phyloP scores from a whole-genome alignment of 2,113 vertebrate genomes.

The Meriones unguiculatus region DNA sequence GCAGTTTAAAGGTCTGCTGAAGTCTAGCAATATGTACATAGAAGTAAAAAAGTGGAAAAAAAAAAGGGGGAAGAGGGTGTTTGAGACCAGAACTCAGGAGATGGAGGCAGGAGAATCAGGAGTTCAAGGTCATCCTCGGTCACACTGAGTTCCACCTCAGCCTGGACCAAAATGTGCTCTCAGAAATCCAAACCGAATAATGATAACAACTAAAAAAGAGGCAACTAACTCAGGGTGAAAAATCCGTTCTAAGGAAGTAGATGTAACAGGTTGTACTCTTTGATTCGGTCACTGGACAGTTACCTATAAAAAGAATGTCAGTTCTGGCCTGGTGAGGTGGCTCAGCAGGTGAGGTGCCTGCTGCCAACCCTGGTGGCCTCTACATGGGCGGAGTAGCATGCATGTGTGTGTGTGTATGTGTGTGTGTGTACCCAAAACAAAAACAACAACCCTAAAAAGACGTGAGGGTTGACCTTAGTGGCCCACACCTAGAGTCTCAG shows the following conservation, averaged over 20 bases:
- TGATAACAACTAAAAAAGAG: not conserved
- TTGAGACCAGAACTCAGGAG: not conserved
- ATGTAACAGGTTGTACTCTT: not conserved
- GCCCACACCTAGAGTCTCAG: not conserved
- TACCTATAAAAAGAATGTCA: not conserved
- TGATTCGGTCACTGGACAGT: not conserved
- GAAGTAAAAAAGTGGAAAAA: conserved; percentile 4
- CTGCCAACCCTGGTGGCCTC: not conserved
- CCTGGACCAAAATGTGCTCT: not conserved
- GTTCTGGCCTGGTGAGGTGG: not conserved
- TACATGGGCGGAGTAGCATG: not conserved
- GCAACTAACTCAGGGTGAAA: not conserved
- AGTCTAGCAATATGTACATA: not conserved
- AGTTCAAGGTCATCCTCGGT: not conserved
- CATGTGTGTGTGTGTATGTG: not conserved
- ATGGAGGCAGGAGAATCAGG: not conserved
- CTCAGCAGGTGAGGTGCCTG: not conserved
- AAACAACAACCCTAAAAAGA: not conserved
- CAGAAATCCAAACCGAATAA: not conserved
- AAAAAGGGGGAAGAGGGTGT: not conserved
- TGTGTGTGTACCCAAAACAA: too few relatives aligned
- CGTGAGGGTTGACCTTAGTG: not conserved
- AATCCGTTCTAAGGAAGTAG: not conserved
- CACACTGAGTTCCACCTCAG: not conserved
- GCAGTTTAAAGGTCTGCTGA: not conserved